Conservation (phyloP, 37 sponge, comb jelly and placozoan genomes). For the Halichondria panicea region DNA sequence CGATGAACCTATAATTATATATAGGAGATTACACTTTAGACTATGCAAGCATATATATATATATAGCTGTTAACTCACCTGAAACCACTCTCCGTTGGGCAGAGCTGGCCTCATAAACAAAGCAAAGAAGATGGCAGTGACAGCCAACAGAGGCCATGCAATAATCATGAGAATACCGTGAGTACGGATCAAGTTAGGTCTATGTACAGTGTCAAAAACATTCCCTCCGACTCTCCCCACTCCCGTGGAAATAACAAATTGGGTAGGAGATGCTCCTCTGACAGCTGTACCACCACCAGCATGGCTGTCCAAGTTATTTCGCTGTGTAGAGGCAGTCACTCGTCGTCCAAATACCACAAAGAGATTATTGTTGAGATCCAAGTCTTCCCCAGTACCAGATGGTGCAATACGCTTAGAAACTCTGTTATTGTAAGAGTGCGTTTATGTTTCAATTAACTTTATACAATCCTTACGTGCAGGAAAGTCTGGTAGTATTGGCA, state of each 20-base stretch:
- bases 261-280: too few relatives aligned
- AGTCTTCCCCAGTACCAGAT: too few relatives aligned
- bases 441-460: too few relatives aligned
- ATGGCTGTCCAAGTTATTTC: too few relatives aligned
- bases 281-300: too few relatives aligned
- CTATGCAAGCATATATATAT: neutral
- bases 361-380: neutral
- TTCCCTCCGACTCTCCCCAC: neutral
- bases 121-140: conserved; percentile 70
- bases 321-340: neutral
- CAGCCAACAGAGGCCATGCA: conserved; percentile 51
- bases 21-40: too few relatives aligned
- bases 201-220: too few relatives aligned
- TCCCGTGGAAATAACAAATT: too few relatives aligned
- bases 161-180: conserved; percentile 73
- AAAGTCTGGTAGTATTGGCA: too few relatives aligned
- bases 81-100: conserved; percentile 78
- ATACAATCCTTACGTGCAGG: too few relatives aligned
- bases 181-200: neutral
- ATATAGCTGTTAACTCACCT: conserved; percentile 3
- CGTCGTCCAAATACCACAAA: conserved; percentile 22
- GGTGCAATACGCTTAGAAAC: too few relatives aligned
- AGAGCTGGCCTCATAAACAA: conserved; percentile 67
- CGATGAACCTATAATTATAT: conserved; percentile 76
- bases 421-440: too few relatives aligned